Evolutionary conservation across 2,113 vertebrate species (phyloP), one percentile per base, ranked within the genome.

Genomic region (Amia ocellicauda): DNA sequence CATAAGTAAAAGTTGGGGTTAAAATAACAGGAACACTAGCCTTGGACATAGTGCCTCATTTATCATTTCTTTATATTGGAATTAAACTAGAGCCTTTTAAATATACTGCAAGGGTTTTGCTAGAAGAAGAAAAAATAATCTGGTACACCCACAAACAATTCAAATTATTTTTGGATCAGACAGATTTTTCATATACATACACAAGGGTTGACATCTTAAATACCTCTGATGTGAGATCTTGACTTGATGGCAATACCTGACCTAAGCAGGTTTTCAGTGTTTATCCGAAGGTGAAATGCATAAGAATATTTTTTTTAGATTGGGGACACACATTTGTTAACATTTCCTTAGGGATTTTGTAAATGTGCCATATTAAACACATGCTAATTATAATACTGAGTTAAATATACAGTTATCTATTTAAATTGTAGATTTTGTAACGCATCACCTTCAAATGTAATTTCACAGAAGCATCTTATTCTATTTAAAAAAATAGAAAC

Each of bases 191-290:
- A 19, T 57, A 36, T 47, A 36, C 2, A 57, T 57, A 22, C 31
- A 57, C 14, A 57, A 40, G 17, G 14, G 13, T 7, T 57, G 10
- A 17, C 17, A 19, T 16, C 19, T 36, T 31, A 20, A 57, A 31
- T n/a, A 56, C 29, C 27, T 27, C 28, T 19, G 27, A 36, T n/a
- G 16, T 3, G n/a, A 47, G n/a, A 16, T 47, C 2, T 13, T 3
- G n/a, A 16, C 45, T 16, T 1, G 4, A 36, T 17, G 4, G n/a
- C 4, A 17, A 17, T 19, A 47, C 45, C 45, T 47, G 45, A 47
- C 45, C n/a, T n/a, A 47, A 47, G 14, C 45, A 76, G 72, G 63
- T 63, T n/a, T 19, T 47, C 64, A 74, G 76, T 80, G 82, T 82
- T 81, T 17, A n/a, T n/a, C n/a, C n/a, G n/a, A n/a, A n/a, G n/a